A percentile compares a stretch with the other conserved stretches of the same genome.
phyloP scores from a whole-genome alignment of 2,888 invertebrate species.

The Timandra comae region DNA sequence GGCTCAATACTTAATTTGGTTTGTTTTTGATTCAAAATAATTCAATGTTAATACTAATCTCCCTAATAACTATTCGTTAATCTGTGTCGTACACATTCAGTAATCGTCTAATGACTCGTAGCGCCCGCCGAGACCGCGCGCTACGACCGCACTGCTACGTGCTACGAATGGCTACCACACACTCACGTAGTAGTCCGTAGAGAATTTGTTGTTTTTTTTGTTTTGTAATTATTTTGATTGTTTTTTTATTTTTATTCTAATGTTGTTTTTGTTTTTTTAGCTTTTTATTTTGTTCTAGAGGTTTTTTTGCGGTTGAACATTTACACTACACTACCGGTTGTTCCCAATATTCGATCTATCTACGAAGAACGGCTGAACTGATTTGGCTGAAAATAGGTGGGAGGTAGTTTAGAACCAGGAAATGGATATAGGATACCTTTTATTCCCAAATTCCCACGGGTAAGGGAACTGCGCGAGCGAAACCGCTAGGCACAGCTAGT shows the following conservation, averaged over 20 bases:
- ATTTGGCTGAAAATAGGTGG: too few species aligned
- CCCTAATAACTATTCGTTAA: too few species aligned
- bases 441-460: not conserved
- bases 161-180: conserved; percentile 10
- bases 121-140: conserved; percentile 1
- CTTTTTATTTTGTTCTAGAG: not conserved
- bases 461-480: not conserved
- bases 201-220: not conserved
- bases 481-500: too few species aligned
- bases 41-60: too few species aligned
- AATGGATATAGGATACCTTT: not conserved
- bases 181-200: not conserved
- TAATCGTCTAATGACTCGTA: conserved; percentile 1
- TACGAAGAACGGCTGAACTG: too few species aligned
- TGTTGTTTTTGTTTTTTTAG: not conserved
- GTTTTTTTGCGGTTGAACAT: not conserved
- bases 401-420: too few species aligned
- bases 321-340: not conserved
- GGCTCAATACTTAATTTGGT: too few species aligned
- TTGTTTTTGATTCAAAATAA: too few species aligned
- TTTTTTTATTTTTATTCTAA: not conserved
- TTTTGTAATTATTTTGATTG: not conserved
- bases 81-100: not conserved
- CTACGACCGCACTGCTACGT: conserved; percentile 9
- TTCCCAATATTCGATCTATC: too few species aligned